Conservation (phyloP, 1,140 invertebrate genomes). For the Papilio polyxenes region DNA sequence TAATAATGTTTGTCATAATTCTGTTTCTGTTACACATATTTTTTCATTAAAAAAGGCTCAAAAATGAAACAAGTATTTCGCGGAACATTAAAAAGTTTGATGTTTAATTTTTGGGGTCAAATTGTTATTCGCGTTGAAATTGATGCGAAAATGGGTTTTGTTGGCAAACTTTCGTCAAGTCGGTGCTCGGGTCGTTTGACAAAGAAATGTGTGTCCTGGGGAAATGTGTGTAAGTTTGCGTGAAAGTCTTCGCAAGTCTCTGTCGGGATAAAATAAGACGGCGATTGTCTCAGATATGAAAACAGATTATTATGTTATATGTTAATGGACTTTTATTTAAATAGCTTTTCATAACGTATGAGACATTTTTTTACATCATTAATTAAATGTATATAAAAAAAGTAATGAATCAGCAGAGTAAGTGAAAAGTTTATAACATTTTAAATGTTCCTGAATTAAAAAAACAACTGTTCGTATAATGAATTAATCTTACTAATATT, state of each 20-base stretch:
- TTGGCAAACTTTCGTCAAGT: slow-evolving; percentile 49
- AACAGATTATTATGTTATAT: slow-evolving; percentile 30
- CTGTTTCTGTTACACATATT: not conserved
- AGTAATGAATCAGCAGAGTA: too few species aligned
- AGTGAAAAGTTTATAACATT: too few species aligned
- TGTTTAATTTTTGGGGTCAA: slow-evolving; percentile 64
- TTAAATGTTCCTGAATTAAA: too few species aligned
- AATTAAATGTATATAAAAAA: too few species aligned
- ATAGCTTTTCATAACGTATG: not conserved
- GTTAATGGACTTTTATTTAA: not conserved
- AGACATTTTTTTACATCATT: not conserved
- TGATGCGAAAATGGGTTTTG: slow-evolving; percentile 67
- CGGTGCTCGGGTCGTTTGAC: slow-evolving; percentile 21
- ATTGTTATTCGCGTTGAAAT: slow-evolving; percentile 59
- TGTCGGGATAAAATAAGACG: not conserved
- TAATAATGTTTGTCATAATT: too few species aligned
- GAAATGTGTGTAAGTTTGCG: not conserved
- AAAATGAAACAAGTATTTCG: slow-evolving; percentile 44
- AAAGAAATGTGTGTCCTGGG: not conserved
- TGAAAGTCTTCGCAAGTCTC: not conserved
- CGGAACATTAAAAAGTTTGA: slow-evolving; percentile 68
- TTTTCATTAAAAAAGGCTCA: slow-evolving; percentile 31
- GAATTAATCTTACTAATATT: too few species aligned
- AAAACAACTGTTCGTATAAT: not conserved
- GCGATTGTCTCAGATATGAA: slow-evolving; percentile 12